Base-by-base conservation (phyloP, 92 coral and sea anemone species). In the Epizoanthus ramosus region DNA sequence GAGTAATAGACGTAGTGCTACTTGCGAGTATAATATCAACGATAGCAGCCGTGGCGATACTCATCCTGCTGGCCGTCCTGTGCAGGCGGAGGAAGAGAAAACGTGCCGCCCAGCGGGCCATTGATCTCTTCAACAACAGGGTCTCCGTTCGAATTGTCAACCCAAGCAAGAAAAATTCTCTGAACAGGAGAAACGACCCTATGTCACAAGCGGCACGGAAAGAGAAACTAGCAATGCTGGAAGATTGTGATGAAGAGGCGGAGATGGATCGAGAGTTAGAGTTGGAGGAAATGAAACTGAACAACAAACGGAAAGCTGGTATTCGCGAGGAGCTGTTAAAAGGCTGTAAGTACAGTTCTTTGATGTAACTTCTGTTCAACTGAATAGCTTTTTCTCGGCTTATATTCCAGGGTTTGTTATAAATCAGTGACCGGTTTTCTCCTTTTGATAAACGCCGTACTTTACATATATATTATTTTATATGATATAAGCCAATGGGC, bases 141-240 rank as follows among this genome's bases (percentile, higher is more conserved):
- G 79, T 83, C 79, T 87, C 96, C 14, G 75, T 90, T 41, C 89
- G 99, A 37, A 92, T 97, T 57, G 87, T 97, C 57, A 97, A 97
- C 77, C 90, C 98, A 3, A 71, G 90, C 83, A 97, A 97, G 87
- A 91, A 91, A 76, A 93, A 88, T 60, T 92, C 98, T 8, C 70
- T 94, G 63, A 92, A 90, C 88, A 84, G 92, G 45, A 80, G 92
- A 23, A 92, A 92, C 73, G 91, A 86, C 28, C 77, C 77, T 13
- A 80, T 79, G 33, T 79, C 50, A n/a, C 85, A 41, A 21, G 94
- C 89, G 53, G 89, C 70, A 18, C 90, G 59, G 75, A 85, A 61
- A 47, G 90, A 87, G 50, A 85, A 82, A 23, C 41, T 74, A 41
- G 87, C 84, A n/a, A 65, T 74, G 63, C 60, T 82, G 87, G 81